Base-by-base conservation (phyloP, 2,888 invertebrate species). In the Lasioglossum lativentre region DNA sequence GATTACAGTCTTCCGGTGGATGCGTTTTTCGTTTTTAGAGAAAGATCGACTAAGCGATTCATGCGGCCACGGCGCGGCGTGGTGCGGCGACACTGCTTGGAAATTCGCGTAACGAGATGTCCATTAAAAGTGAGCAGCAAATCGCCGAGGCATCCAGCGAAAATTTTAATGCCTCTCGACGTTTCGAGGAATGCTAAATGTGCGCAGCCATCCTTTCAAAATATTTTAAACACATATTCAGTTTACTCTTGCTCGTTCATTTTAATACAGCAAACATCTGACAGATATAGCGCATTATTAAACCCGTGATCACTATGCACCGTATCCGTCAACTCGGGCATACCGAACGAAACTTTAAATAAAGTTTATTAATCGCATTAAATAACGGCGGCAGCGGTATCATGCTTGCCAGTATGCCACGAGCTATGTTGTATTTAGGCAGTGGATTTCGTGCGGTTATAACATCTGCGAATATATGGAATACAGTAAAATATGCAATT, bases 71-170 rank as follows among this genome's bases (percentile, higher is more conserved):
- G 4, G 19, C 23, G 30, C n/a, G n/a, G n/a, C n/a, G n/a, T n/a
- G n/a, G n/a, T n/a, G n/a, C n/a, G n/a, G n/a, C n/a, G n/a, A n/a
- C n/a, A n/a, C n/a, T 68, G 68, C 68, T 38, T 12, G 68, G 34
- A 12, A 68, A 38, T 68, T 34, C 68, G 38, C 38, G 68, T 68
- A 38, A 68, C 12, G 68, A 68, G 68, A 23, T 68, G 68, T 38
- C 68, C 23, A 23, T 68, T 23, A 38, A 68, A 68, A 68, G 38
- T 38, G 68, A 38, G 23, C 68, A 38, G 38, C 23, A 68, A 68
- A 68, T 68, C 38, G 38, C 10, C 38, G 68, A 38, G 38, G 34
- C 68, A 38, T 38, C 38, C 12, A 68, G 38, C 68, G 68, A 38
- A 68, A 10, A 68, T 68, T 38, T 68, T 23, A 38, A 68, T 38